Percentiles rank a stretch among this genome's conserved stretches.
Conservation (phyloP, 2,113 vertebrate genomes). For the Dendropsophus ebraccatus region DNA sequence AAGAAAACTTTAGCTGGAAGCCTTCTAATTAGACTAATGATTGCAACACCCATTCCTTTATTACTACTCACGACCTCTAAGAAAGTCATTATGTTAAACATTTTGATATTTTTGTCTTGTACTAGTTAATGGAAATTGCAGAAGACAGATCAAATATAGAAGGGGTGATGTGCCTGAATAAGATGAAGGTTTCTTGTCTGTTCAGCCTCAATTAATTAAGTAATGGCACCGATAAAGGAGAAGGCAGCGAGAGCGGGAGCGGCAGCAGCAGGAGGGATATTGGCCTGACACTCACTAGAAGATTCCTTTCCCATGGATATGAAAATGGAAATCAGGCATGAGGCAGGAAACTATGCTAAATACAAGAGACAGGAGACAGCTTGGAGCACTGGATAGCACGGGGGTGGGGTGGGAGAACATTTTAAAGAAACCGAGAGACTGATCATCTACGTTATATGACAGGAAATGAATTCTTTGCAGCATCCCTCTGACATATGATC, state of each 20-base stretch:
- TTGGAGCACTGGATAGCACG: conserved; percentile 59
- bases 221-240: conserved; percentile 55
- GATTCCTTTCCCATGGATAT: conserved; percentile 77
- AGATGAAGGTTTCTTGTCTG: conserved; percentile 56
- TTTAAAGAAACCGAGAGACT: conserved; percentile 63
- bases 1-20: conserved; percentile 64
- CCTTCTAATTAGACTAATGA: conserved; percentile 64
- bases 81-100: conserved; percentile 66
- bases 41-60: conserved; percentile 53
- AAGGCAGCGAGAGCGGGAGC: conserved; percentile 48
- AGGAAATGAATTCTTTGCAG: conserved; percentile 78
- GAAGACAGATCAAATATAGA: conserved; percentile 44
- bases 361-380: conserved; percentile 61
- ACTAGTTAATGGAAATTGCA: conserved; percentile 41
- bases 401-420: conserved; percentile 58
- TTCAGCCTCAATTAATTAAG: conserved; percentile 64
- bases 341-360: conserved; percentile 69
- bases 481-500: conserved; percentile 71
- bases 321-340: conserved; percentile 76
- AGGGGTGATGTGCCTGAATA: conserved; percentile 53
- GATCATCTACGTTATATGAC: conserved; percentile 74
- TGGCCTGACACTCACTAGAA: conserved; percentile 46
- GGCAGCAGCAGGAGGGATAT: conserved; percentile 32
- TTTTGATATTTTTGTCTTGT: conserved; percentile 64
- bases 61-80: conserved; percentile 52